These are phyloP conservation scores for Coelinius sp. DNA, from an alignment of 2,888 invertebrate genomes.

Conservation along the genomic window DNA sequence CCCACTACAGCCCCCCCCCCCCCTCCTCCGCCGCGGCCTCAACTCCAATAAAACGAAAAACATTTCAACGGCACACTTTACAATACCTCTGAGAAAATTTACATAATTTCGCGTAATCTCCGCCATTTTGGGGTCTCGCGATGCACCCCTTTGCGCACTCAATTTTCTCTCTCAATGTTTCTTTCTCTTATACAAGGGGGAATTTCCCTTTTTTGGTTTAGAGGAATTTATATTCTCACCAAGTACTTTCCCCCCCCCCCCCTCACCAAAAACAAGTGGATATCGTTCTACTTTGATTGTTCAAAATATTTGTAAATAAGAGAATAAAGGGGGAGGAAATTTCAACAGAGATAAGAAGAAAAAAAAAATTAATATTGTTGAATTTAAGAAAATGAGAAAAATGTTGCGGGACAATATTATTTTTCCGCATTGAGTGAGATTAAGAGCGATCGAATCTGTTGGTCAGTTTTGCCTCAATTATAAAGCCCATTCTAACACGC, in stretches of 20 bases:
- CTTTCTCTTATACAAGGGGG: background rate
- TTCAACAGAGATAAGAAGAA: background rate
- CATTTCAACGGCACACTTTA: slow-evolving; percentile 59
- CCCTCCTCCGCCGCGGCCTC: slow-evolving; percentile 35
- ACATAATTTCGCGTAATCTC: slow-evolving; percentile 71
- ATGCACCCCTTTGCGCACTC: slow-evolving; percentile 45
- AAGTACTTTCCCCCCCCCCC: too few relatives aligned
- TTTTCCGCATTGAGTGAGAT: slow-evolving; percentile 54
- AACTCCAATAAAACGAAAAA: slow-evolving; percentile 69
- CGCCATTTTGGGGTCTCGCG: slow-evolving; percentile 65
- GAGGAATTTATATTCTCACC: slow-evolving; percentile 35
- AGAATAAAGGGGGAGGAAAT: background rate
- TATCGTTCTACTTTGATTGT: background rate
- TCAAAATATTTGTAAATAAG: background rate
- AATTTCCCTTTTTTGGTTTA: slow-evolving; percentile 31
- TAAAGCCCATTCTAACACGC: slow-evolving; percentile 62
- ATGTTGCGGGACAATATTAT: slow-evolving; percentile 35
- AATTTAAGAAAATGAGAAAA: background rate
- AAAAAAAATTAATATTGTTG: background rate
- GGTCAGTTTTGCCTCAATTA: slow-evolving; percentile 64
- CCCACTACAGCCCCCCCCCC: slow-evolving; percentile 17
- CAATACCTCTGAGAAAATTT: slow-evolving; percentile 64
- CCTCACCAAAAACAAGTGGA: too few relatives aligned
- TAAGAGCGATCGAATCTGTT: slow-evolving; percentile 69
- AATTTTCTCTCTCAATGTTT: background rate